Percentiles rank a stretch among this genome's conserved stretches.
Evolutionary conservation across 2,888 invertebrate species (phyloP).

Genomic region (Camptogramma bilineatum): DNA sequence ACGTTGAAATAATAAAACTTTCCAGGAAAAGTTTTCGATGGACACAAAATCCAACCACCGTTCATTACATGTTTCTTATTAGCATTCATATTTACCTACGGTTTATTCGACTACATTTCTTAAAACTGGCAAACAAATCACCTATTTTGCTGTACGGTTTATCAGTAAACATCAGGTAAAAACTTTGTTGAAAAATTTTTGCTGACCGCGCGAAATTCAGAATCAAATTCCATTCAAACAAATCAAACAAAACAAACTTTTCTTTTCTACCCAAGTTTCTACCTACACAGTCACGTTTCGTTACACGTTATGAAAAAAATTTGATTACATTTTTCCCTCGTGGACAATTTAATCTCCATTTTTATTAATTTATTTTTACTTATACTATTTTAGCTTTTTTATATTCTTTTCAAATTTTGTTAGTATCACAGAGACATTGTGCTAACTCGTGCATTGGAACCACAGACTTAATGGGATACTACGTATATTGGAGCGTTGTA

Average conservation of each 20-base stretch:
- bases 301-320: not conserved
- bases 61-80: constrained; percentile 46
- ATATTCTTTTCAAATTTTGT: no score
- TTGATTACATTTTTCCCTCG: no score
- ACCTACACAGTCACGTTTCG: constrained; percentile 2
- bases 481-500: not conserved
- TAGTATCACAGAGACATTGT: no score
- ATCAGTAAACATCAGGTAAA: not conserved
- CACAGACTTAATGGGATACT: no score
- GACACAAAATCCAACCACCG: constrained; percentile 66
- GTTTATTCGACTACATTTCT: constrained; percentile 11
- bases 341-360: no score
- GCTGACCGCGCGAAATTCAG: constrained; percentile 62
- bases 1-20: constrained; percentile 74
- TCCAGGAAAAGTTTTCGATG: constrained; percentile 68
- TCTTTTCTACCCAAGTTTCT: no score
- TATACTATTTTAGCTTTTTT: no score
- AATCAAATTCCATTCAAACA: constrained; percentile 1
- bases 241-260: not conserved
- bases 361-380: not conserved
- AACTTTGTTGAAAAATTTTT: constrained; percentile 33
- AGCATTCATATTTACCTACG: constrained; percentile 51
- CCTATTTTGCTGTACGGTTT: no score
- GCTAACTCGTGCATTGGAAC: no score
- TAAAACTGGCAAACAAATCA: not conserved